Evolutionary conservation across 2,113 vertebrate genomes (phyloP).

Genomic region (Aphyosemion australe): DNA sequence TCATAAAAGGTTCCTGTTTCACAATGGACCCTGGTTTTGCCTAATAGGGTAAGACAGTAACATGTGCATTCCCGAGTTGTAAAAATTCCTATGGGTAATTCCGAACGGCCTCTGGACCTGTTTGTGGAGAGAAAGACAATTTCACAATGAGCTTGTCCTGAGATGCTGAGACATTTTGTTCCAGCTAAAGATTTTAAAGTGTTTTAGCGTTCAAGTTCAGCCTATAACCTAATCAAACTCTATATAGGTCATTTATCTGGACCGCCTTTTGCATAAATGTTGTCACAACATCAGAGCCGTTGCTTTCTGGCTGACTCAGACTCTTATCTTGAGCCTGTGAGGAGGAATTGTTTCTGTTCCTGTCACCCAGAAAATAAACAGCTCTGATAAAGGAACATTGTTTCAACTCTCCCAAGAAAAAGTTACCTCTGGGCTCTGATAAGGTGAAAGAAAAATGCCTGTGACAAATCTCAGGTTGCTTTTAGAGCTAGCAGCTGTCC

Average conservation of each 20-base stretch:
- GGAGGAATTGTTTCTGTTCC: slow-evolving; percentile 48
- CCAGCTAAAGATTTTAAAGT: neutral
- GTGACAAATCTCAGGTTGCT: slow-evolving; percentile 29
- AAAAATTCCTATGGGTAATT: slow-evolving; percentile 67
- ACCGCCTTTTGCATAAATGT: neutral
- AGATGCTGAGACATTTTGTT: neutral
- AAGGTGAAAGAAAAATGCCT: slow-evolving; percentile 21
- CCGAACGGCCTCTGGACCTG: slow-evolving; percentile 43
- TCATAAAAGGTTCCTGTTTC: slow-evolving; percentile 69
- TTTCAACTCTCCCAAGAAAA: slow-evolving; percentile 36
- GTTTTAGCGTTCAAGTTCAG: slow-evolving; percentile 5
- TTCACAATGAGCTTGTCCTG: slow-evolving; percentile 29
- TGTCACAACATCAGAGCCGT: neutral
- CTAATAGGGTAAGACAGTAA: slow-evolving; percentile 61
- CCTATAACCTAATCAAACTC: slow-evolving; percentile 4
- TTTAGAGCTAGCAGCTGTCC: slow-evolving; percentile 35
- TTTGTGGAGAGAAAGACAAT: slow-evolving; percentile 21
- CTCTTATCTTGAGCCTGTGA: slow-evolving; percentile 45
- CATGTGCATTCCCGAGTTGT: slow-evolving; percentile 45
- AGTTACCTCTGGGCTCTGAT: slow-evolving; percentile 26
- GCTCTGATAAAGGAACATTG: slow-evolving; percentile 41
- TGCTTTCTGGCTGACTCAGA: slow-evolving; percentile 23
- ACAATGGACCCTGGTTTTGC: slow-evolving; percentile 60
- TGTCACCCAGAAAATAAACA: slow-evolving; percentile 39
- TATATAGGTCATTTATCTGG: neutral